Evolutionary conservation across 1,140 invertebrate species (phyloP).

Genomic region (Drosophila ananassae): DNA sequence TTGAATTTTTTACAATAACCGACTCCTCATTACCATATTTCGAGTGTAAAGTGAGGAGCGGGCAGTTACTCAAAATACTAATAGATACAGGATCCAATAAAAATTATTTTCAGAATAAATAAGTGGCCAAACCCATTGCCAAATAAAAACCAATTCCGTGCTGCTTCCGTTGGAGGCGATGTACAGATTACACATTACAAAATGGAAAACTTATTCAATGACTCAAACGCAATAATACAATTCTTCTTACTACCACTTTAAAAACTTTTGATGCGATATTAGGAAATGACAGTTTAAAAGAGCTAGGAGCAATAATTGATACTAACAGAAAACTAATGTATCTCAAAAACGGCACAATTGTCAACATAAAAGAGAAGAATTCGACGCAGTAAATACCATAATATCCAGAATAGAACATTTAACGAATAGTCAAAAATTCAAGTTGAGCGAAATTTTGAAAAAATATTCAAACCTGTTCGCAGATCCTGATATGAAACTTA

Average conservation of each 20-base stretch:
- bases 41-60: slow-evolving; percentile 29
- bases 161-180: slow-evolving; percentile 36
- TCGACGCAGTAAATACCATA: slow-evolving; percentile 38
- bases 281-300: slow-evolving; percentile 38
- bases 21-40: slow-evolving; percentile 54
- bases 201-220: slow-evolving; percentile 30
- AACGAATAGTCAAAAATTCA: slow-evolving; percentile 8
- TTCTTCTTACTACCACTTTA: slow-evolving; percentile 36
- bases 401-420: slow-evolving; percentile 14
- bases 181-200: slow-evolving; percentile 29
- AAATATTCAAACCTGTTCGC: slow-evolving; percentile 25
- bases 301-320: slow-evolving; percentile 32
- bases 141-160: slow-evolving; percentile 29
- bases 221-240: slow-evolving; percentile 11
- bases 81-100: slow-evolving; percentile 36
- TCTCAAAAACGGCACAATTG: slow-evolving; percentile 1
- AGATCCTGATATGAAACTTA: slow-evolving; percentile 9
- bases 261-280: slow-evolving; percentile 35
- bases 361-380: slow-evolving; percentile 3
- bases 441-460: slow-evolving; percentile 4
- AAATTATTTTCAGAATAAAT: background rate
- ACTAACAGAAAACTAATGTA: background rate
- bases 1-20: slow-evolving; percentile 47
- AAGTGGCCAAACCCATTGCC: too few relatives aligned
- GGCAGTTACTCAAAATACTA: slow-evolving; percentile 17